phyloP scores from a whole-genome alignment of 2,888 invertebrate species.

The Sylvicola cinctus region DNA sequence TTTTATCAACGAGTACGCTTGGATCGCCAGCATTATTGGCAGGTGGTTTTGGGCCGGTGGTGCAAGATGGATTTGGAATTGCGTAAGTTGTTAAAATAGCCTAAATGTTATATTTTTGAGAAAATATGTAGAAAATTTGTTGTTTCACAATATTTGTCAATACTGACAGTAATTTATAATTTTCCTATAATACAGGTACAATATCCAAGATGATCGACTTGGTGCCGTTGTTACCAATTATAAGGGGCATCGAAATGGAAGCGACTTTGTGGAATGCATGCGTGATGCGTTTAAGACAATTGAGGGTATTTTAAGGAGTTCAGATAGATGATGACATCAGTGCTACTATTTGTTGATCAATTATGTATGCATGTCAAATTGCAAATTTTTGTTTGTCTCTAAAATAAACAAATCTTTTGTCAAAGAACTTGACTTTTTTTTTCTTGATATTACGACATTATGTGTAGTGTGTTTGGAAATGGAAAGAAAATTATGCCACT shows the following conservation, averaged over 20 bases:
- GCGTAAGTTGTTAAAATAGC: slow-evolving; percentile 35
- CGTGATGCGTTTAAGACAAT: slow-evolving; percentile 54
- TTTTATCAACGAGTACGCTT: slow-evolving; percentile 87
- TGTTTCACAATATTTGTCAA: background rate
- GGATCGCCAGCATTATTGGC: slow-evolving; percentile 66
- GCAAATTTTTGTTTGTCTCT: too few relatives aligned
- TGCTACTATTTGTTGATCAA: too few relatives aligned
- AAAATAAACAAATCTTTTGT: too few relatives aligned
- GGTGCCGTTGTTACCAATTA: slow-evolving; percentile 74
- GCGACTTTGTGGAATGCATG: slow-evolving; percentile 48
- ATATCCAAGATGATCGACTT: slow-evolving; percentile 59
- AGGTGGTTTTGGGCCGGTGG: slow-evolving; percentile 90
- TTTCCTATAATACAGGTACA: slow-evolving; percentile 48
- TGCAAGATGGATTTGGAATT: slow-evolving; percentile 76
- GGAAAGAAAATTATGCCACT: too few relatives aligned
- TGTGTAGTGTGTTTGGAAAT: too few relatives aligned
- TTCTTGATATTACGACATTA: too few relatives aligned
- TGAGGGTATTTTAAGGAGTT: slow-evolving; percentile 12
- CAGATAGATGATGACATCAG: too few relatives aligned
- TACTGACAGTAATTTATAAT: slow-evolving; percentile 6
- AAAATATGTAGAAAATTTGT: slow-evolving; percentile 2
- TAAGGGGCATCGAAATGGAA: slow-evolving; percentile 43
- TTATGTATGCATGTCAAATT: too few relatives aligned
- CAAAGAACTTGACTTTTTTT: too few relatives aligned
- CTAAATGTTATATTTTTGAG: slow-evolving; percentile 6